Evolutionary conservation across 30 jellyfish, hydroid and myxozoan species (phyloP), one percentile per base, ranked within the genome.

Genomic region (Aurelia aurita): DNA sequence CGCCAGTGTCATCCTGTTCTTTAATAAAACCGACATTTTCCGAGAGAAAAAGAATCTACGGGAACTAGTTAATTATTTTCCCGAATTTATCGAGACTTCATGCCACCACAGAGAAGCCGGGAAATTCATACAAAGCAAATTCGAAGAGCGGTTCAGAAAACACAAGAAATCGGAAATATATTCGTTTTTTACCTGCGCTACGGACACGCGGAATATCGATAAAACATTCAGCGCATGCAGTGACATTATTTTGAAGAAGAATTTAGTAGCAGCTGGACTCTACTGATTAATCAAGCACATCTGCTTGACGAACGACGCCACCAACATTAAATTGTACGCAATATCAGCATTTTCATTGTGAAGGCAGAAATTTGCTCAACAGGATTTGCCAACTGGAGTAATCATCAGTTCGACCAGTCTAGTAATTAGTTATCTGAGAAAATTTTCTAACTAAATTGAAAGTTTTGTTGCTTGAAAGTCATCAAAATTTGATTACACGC

Each of bases 121-220:
- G 32, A 45, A 26, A 27, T 83, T 83, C 66, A 59, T 83, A 51
- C 58, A 71, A 45, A 34, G 54, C 2, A 39, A 57, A 28, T 83
- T 83, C 61, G 86, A 69, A 45, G 87, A 71, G 9, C 22, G 27
- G 8, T 63, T 54, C 59, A 26, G 34, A 32, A 63, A 71, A 18
- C 74, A 45, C 69, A 25, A 47, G 23, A 58, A 58, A 5, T 82
- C 77, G 31, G 31, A n/a, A 10, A 58, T 83, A 18, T 83, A 83
- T 43, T 83, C 93, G 22, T 83, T 83, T 34, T 83, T 83, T 80
- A 83, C 93, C 19, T 83, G 93, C 51, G 93, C 93, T 0, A 83
- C 93, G 53, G 93, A 83, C 51, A 83, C 86, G 18, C 64, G 65
- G 16, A 83, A 83, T 59, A 83, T 83, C 64, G 87, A 83, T 57